Base-by-base conservation (phyloP, 2,113 vertebrate species). In the Chaetodon auriga region DNA sequence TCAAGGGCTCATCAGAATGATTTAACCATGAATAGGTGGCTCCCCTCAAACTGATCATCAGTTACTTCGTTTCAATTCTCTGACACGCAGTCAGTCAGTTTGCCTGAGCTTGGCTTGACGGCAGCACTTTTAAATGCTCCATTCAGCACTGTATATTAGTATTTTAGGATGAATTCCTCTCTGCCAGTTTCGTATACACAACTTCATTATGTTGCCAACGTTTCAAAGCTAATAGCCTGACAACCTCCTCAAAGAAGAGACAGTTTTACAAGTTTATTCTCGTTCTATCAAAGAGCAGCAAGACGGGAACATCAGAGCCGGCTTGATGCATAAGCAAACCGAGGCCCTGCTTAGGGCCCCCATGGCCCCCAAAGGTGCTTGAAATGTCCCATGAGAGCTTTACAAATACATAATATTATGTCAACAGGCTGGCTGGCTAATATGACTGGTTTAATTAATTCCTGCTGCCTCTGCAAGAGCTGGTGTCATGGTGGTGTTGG, bases 51-150 rank as follows among this genome's bases (percentile, higher is more conserved):
- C 85, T 91, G 87, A 93, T 86, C 60, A 46, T 83, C 46, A 51
- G 89, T 89, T 89, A 80, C 83, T 94, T 87, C 83, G 57, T 83
- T 87, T 83, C 68, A 90, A 87, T 88, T 86, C 85, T 79, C 55
- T 86, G 83, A 84, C 83, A 88, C 58, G 18, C 63, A 78, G 88
- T 94, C 89, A 90, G 83, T 91, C 91, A 82, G 80, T 86, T 85
- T 74, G 75, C 68, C 66, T 65, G 70, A 72, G 77, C 77, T 25
- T 41, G 19, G 71, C 74, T 79, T 80, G 76, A 80, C n/a, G 23
- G 64, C 85, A 88, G 88, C 88, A 75, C 80, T 75, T 88, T 88
- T 87, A 88, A 90, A 77, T 85, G 87, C 83, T 75, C 77, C 57
- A 65, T 87, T 93, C 91, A 85, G 81, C 87, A 86, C 71, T 83